A percentile compares a stretch with the other conserved stretches of the same genome.
Evolutionary conservation across 1,140 invertebrate species (phyloP).

Genomic region (Sycophaga agraensis): DNA sequence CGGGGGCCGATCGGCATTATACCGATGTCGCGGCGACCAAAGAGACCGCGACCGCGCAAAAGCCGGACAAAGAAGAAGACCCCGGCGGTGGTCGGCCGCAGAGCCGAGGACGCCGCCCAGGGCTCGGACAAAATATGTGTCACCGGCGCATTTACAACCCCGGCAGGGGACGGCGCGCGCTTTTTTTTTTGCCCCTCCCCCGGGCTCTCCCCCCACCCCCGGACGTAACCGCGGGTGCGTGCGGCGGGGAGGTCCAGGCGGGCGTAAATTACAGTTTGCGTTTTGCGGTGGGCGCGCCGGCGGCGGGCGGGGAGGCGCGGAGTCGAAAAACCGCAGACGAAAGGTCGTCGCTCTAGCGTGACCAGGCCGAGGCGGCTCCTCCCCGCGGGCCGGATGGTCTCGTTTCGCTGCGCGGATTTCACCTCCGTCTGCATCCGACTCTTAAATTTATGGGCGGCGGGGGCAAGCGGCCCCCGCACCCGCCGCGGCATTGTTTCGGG

Average conservation of each 20-base stretch:
- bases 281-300: constrained; percentile 9
- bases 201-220: background rate
- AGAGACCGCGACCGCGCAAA: too few species aligned
- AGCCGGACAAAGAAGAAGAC: too few species aligned
- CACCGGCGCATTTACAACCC: background rate
- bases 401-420: too few species aligned
- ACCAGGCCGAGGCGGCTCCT: constrained; percentile 7
- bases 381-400: too few species aligned
- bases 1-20: background rate
- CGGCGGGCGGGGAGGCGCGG: background rate
- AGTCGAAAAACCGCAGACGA: constrained; percentile 17
- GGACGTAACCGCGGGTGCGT: background rate
- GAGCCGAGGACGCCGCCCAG: background rate
- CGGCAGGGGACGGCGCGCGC: background rate
- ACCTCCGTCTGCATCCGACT: too few species aligned
- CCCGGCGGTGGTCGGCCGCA: too few species aligned
- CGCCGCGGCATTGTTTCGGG: background rate
- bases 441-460: too few species aligned
- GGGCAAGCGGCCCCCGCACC: background rate
- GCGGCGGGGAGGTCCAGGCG: background rate
- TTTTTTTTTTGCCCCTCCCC: background rate
- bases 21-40: background rate
- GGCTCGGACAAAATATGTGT: constrained; percentile 8
- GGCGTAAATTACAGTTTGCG: constrained; percentile 27
- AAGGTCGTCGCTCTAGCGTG: constrained; percentile 24